phyloP scores from a whole-genome alignment of 2,888 invertebrate species.

The Zygogramma bicolorata region DNA sequence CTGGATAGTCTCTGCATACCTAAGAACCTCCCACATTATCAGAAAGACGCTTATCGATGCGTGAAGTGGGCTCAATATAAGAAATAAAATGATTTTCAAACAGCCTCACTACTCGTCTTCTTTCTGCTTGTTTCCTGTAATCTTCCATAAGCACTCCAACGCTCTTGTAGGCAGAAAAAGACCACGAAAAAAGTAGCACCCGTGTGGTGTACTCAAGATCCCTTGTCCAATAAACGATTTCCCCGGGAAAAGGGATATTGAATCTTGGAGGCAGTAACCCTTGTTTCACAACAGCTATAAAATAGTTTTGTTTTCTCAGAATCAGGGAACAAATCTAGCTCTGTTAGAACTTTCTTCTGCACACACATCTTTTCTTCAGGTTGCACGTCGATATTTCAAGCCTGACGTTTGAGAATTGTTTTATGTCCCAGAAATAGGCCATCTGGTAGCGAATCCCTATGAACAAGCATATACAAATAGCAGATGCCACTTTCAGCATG shows the following conservation, averaged over 20 bases:
- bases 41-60: neutral
- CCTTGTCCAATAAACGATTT: neutral
- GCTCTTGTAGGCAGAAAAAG: neutral
- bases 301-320: neutral
- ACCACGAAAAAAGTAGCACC: neutral
- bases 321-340: neutral
- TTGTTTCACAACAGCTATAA: neutral
- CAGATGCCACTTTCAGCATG: neutral
- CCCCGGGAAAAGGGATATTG: neutral
- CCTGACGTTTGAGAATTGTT: neutral
- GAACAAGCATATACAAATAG: neutral
- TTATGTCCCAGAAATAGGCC: neutral
- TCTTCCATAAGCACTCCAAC: neutral
- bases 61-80: too few relatives aligned
- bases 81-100: too few relatives aligned
- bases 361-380: neutral
- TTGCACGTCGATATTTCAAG: neutral
- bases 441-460: neutral
- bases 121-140: too few relatives aligned
- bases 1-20: neutral
- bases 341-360: neutral
- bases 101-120: too few relatives aligned
- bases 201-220: neutral
- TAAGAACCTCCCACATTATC: neutral
- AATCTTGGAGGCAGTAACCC: neutral